phyloP scores from a whole-genome alignment of 2,888 invertebrate genomes.

The Cepaea hortensis region DNA sequence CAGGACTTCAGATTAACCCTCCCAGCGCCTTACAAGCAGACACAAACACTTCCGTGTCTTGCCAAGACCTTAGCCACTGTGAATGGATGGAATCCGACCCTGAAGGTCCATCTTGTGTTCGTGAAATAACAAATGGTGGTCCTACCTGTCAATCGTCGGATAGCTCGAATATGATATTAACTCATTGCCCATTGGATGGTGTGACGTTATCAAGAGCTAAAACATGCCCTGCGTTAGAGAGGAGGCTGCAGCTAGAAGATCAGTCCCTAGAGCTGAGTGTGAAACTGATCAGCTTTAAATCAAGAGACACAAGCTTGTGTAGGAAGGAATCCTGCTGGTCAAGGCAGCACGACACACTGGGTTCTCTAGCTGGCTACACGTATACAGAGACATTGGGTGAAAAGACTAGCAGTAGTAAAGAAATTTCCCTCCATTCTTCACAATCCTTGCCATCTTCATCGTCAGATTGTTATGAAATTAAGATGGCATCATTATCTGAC shows the following conservation, averaged over 20 bases:
- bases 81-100: neutral
- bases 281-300: too few species aligned
- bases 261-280: too few species aligned
- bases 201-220: neutral
- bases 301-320: too few species aligned
- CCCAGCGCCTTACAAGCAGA: neutral
- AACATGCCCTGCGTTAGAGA: neutral
- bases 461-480: neutral
- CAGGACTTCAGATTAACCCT: slow-evolving; percentile 10
- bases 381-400: neutral
- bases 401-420: neutral
- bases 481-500: neutral
- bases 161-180: neutral
- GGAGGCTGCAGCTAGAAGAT: neutral
- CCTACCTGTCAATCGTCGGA: neutral
- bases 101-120: neutral
- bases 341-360: too few species aligned
- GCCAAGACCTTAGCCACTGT: neutral
- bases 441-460: neutral
- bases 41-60: neutral
- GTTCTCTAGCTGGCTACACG: neutral
- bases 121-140: neutral
- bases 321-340: too few species aligned
- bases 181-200: neutral
- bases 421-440: neutral